Evolutionary conservation across 2,113 vertebrate species (phyloP), one percentile per base, ranked within the genome.

Genomic region (Odocoileus virginianus): DNA sequence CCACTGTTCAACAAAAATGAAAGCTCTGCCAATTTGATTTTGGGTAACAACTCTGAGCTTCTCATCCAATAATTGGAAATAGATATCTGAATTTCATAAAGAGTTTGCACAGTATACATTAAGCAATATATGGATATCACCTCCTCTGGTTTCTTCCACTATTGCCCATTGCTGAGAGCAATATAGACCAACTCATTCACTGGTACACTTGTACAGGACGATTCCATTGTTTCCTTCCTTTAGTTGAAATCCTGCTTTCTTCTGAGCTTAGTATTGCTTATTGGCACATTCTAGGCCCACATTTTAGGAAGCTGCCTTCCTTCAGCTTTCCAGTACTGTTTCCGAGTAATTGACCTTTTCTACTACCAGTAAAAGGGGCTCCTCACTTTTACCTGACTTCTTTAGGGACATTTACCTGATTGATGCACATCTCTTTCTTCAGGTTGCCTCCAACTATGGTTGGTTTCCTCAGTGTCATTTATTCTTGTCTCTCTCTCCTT

Each of bases 181-280:
- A 33, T 36, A 11, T 9, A 83, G 19, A 43, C 1, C 12, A 57
- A n/a, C 7, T 14, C 4, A 21, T 13, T 45, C 12, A 81, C 1
- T 67, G 12, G 21, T 50, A 55, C 2, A 47, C 7, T 74, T 71
- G 15, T 74, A 74, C 4, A n/a, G 21, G 33, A 7, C 54, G 50
- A 13, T 58, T 58, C 33, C 60, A 47, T 16, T 14, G n/a, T 15
- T 6, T 25, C 3, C 1, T 76, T 85, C 5, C 54, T 7, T 91
- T 81, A 19, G 43, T 50, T 71, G 45, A 86, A 78, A 27, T 61
- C 9, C 90, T 52, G 36, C 15, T 67, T 54, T 45, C 17, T 19
- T 10, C 4, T 28, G 27, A 78, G 45, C 2, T 5, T 19, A 33
- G 11, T 11, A 17, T 4, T 54, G 5, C 14, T 2, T 0, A 9